Evolutionary conservation across 2,888 invertebrate species (phyloP), one percentile per base, ranked within the genome.

Genomic region (Acanthosepion lycidas): DNA sequence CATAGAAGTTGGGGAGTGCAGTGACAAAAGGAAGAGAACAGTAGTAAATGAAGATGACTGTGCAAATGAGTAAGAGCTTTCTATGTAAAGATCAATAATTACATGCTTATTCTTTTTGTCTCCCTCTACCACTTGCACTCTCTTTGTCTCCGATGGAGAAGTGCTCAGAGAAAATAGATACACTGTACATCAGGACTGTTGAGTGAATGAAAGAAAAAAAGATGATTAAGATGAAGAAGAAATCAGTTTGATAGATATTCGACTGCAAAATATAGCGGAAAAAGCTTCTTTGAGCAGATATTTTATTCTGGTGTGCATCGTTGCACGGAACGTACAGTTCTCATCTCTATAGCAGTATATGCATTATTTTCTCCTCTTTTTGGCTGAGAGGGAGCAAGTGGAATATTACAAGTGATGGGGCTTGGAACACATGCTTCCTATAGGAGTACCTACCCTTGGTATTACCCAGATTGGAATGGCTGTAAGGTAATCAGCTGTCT

Each of bases 391-490:
- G 42, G 59, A 59, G 59, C 5, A 64, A 64, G 64, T 78, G 20
- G 23, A 23, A 23, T 20, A 33, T 33, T 15, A n/a, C 33, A n/a
- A 78, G 78, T n/a, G n/a, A 78, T 78, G 78, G 78, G 78, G 78
- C 78, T 78, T 78, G 78, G 78, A 78, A 78, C 78, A 93, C 93
- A 93, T 53, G 49, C 53, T 49, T 93, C 93, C 8, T 93, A 93
- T 20, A 28, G 93, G 93, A 93, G 51, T 93, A 93, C 93, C n/a
- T 93, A 93, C 53, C 93, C 93, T 53, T 93, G 93, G 93, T 93
- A 53, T 53, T 33, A 93, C 28, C 93, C 51, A 18, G 93, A 93
- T 53, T 53, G 53, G 49, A 53, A 49, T 93, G 93, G 93, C 49
- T 93, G 28, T 49, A 93, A 93, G 93, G 93, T 93, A 93, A 93